phyloP scores from a whole-genome alignment of 2,888 invertebrate species.

The Sarcophaga rosellei region DNA sequence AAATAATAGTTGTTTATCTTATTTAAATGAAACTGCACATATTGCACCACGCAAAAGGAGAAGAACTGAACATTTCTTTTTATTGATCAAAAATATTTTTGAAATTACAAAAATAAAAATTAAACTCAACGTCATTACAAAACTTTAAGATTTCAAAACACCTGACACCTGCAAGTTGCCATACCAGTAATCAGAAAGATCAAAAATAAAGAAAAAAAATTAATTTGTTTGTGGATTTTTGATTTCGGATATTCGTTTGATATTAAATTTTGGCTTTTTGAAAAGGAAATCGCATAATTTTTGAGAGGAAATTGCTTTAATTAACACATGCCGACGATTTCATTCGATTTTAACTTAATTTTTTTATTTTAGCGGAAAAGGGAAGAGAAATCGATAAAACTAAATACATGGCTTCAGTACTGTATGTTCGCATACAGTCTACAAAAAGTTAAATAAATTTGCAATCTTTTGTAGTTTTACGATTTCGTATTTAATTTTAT shows the following conservation, averaged over 20 bases:
- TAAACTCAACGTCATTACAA: slow-evolving; percentile 1
- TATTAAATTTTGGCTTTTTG: slow-evolving; percentile 14
- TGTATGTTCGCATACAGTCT: not conserved
- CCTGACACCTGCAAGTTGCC: slow-evolving; percentile 49
- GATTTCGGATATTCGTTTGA: slow-evolving; percentile 23
- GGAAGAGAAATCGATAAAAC: slow-evolving; percentile 28
- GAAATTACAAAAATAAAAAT: slow-evolving; percentile 14
- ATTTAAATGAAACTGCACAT: slow-evolving; percentile 51
- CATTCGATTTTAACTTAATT: slow-evolving; percentile 14
- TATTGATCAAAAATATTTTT: slow-evolving; percentile 37
- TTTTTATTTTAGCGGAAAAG: not conserved
- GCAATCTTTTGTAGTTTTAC: slow-evolving; percentile 6
- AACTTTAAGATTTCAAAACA: slow-evolving; percentile 36
- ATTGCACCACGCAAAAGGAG: slow-evolving; percentile 12
- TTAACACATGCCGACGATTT: slow-evolving; percentile 50
- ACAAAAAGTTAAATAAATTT: not conserved
- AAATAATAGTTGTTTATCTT: slow-evolving; percentile 54
- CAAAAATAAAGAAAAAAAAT: too few species aligned
- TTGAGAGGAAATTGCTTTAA: slow-evolving; percentile 58
- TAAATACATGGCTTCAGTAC: not conserved
- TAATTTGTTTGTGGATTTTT: not conserved
- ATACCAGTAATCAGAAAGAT: not conserved
- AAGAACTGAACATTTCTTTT: slow-evolving; percentile 23
- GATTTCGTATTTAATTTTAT: not conserved
- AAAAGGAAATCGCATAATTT: slow-evolving; percentile 46